phyloP scores from a whole-genome alignment of 2,797 vertebrate genomes.

The Peromyscus nudipes region DNA sequence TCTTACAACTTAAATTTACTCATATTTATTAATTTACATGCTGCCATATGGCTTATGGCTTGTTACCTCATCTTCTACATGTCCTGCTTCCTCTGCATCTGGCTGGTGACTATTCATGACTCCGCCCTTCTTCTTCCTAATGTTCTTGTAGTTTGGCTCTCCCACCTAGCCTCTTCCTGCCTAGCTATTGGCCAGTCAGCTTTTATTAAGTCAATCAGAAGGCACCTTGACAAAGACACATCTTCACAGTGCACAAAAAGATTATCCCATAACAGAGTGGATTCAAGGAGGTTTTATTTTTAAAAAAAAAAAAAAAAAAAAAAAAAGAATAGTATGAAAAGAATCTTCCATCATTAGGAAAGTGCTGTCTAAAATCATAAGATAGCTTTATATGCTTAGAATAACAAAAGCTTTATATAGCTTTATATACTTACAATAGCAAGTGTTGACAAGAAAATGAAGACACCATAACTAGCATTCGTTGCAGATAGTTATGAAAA shows the following conservation, averaged over 20 bases:
- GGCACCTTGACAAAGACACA: neutral
- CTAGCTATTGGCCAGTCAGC: neutral
- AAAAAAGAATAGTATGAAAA: neutral
- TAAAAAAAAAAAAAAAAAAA: neutral
- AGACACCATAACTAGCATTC: neutral
- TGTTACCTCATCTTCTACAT: neutral
- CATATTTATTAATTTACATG: neutral
- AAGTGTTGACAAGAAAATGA: neutral
- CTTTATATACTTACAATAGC: neutral
- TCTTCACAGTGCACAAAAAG: neutral
- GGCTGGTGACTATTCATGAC: neutral
- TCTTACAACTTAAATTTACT: neutral
- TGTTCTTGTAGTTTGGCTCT: neutral
- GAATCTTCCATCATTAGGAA: constrained; percentile 5
- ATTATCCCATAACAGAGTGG: neutral
- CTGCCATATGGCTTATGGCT: neutral
- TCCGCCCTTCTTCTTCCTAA: neutral
- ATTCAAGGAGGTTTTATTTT: neutral
- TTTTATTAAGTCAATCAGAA: neutral
- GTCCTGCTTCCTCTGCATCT: neutral
- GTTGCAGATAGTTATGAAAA: neutral
- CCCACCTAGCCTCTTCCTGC: neutral
- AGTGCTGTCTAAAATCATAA: constrained; percentile 5
- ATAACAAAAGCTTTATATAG: neutral
- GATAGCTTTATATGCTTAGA: neutral